Evolutionary conservation across 2,888 invertebrate species (phyloP), one percentile per base, ranked within the genome.

Genomic region (Helicoverpa assulta): DNA sequence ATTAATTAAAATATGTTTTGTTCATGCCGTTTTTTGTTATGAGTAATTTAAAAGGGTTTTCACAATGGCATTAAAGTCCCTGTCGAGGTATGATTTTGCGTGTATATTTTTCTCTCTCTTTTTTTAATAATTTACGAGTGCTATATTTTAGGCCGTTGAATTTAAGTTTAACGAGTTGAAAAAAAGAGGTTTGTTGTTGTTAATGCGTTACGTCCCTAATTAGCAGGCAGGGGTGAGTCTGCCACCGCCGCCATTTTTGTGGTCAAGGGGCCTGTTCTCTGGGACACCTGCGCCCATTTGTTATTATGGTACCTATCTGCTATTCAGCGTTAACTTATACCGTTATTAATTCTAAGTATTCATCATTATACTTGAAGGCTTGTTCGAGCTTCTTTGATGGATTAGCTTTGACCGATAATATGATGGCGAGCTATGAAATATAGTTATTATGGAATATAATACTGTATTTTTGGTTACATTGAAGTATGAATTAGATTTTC

Each of bases 191-290:
- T 72, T 71, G 76, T 76, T 73, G 71, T 81, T 79, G 77, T 84
- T 81, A 83, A 82, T 81, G 81, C 66, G 76, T 82, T 81, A 77
- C 69, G 75, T 80, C 81, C 82, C 81, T 87, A 87, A 87, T 87
- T 86, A 87, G 83, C 81, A 83, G 81, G 82, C 78, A 78, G 70
- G 76, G 75, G 71, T 62, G 76, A 71, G 76, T 61, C 74, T 67
- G 70, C 73, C 77, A 73, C 83, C 84, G 73, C 75, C 67, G 71
- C 77, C 82, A 73, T 83, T 85, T 81, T 68, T 86, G 86, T 85
- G 87, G 87, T 87, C 82, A 80, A 76, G 70, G 76, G 80, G 77
- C 70, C 62, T 75, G 77, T 79, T 75, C 74, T 62, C 76, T 54
- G 70, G 82, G 78, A 81, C 87, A 87, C 86, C 86, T 87, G 87